A percentile compares a stretch with the other conserved stretches of the same genome.
These are phyloP conservation scores for Brachycybe producta DNA, from an alignment of 2,888 invertebrate genomes.

Conservation along the genomic window DNA sequence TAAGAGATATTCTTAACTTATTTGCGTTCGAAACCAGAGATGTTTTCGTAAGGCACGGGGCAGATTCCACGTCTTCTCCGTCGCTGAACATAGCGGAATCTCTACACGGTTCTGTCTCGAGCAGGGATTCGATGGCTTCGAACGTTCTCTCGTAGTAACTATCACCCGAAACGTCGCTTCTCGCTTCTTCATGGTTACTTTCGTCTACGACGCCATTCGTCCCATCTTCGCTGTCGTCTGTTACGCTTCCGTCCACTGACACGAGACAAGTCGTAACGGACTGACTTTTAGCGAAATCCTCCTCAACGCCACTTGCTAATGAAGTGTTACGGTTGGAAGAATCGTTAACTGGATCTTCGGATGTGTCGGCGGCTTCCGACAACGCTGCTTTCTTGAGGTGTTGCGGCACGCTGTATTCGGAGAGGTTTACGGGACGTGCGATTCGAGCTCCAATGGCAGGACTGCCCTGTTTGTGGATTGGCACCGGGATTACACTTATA, in stretches of 20 bases:
- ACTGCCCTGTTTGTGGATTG: slow-evolving; percentile 49
- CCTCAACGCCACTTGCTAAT: slow-evolving; percentile 8
- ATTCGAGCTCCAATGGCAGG: slow-evolving; percentile 73
- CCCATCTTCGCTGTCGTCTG: background rate
- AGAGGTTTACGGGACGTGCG: slow-evolving; percentile 42
- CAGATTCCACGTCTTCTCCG: slow-evolving; percentile 42
- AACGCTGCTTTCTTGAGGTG: no score
- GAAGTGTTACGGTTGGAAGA: background rate
- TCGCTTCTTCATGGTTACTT: slow-evolving; percentile 25
- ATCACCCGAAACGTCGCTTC: slow-evolving; percentile 43
- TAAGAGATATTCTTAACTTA: no score
- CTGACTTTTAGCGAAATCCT: slow-evolving; percentile 1
- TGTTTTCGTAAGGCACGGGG: slow-evolving; percentile 2
- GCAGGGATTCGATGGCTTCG: slow-evolving; percentile 57
- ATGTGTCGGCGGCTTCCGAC: no score
- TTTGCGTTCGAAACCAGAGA: background rate
- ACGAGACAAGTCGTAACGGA: no score
- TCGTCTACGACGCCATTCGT: no score
- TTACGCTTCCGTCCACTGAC: no score
- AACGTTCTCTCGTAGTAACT: slow-evolving; percentile 64
- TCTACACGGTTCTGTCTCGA: slow-evolving; percentile 54
- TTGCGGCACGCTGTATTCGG: no score
- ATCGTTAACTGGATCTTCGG: background rate
- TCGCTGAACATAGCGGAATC: slow-evolving; percentile 77
- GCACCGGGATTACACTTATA: slow-evolving; percentile 23